phyloP scores from a whole-genome alignment of 2,797 vertebrate genomes.

The Heliangelus exortis region DNA sequence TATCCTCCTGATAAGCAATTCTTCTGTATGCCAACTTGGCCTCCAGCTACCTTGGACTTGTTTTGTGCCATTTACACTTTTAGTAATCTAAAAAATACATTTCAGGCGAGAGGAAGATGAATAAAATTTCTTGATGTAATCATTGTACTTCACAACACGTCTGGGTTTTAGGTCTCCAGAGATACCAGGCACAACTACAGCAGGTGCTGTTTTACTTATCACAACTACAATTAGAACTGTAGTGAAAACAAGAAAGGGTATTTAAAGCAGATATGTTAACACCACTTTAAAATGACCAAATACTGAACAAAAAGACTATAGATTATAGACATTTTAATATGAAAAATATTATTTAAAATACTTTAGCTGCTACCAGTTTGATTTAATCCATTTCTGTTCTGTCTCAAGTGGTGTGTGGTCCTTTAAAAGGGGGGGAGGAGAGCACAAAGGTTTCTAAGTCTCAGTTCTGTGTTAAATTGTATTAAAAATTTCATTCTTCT shows the following conservation, averaged over 20 bases:
- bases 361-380: not conserved
- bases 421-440: not conserved
- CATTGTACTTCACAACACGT: not conserved
- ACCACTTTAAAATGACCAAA: not conserved
- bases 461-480: not conserved
- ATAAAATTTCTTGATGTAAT: conserved; percentile 12
- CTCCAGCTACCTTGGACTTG: not conserved
- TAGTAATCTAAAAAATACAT: not conserved
- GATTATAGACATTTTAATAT: not conserved
- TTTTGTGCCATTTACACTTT: conserved; percentile 12
- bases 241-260: conserved; percentile 3
- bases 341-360: conserved; percentile 35
- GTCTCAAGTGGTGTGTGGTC: not conserved
- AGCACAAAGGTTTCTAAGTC: not conserved
- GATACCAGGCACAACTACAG: not conserved
- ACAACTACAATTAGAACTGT: conserved; percentile 15
- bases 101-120: conserved; percentile 23
- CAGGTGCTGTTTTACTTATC: conserved; percentile 26
- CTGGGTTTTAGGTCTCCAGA: conserved; percentile 3
- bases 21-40: not conserved
- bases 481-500: not conserved
- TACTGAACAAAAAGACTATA: not conserved
- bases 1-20: not conserved
- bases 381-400: conserved; percentile 33
- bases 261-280: not conserved